Conservation (phyloP, 2,797 vertebrate species). For the Strix occidentalis region DNA sequence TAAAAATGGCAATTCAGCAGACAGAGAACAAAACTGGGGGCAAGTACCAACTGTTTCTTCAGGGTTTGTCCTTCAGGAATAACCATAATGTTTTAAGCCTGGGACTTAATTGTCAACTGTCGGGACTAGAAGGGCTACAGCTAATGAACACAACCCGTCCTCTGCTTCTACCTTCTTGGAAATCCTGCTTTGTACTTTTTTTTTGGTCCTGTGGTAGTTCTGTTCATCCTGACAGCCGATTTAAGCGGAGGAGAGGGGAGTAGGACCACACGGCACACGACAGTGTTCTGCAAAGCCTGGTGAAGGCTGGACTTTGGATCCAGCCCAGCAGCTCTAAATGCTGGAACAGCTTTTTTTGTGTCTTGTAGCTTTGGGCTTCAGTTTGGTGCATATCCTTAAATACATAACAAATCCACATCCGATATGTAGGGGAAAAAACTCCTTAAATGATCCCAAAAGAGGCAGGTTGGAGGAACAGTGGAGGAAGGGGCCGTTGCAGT, state of each 20-base stretch:
- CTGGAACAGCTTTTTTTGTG: background rate
- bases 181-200: background rate
- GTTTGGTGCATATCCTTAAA: background rate
- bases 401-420: accelerated
- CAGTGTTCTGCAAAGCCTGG: too few relatives aligned
- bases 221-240: background rate
- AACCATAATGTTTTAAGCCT: background rate
- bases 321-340: background rate
- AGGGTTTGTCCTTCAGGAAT: background rate
- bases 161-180: background rate
- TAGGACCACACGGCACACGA: background rate
- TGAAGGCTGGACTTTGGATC: background rate
- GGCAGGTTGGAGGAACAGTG: background rate
- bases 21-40: background rate
- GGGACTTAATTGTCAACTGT: background rate
- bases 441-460: background rate
- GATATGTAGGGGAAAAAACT: background rate
- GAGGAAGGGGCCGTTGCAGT: background rate
- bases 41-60: background rate
- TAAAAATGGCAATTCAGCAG: background rate
- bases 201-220: background rate
- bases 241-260: background rate
- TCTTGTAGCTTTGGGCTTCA: background rate
- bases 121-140: background rate
- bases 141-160: background rate